Conservation (phyloP, 1,140 invertebrate species). For the Chelonus insularis region DNA sequence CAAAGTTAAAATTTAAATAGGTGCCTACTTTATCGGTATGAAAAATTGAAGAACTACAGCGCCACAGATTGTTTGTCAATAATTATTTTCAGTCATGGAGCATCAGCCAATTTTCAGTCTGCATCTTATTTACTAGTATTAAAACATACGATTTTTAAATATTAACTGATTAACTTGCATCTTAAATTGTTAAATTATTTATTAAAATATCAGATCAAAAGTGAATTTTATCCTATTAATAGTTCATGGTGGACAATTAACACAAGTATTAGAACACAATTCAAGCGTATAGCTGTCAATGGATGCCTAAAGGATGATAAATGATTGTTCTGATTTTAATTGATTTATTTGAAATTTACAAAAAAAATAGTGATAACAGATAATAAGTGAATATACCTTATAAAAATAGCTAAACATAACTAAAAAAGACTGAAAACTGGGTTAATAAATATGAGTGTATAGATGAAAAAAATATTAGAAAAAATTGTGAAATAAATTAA, state of each 20-base stretch:
- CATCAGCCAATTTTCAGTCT: neutral
- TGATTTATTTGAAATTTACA: neutral
- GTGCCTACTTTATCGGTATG: too few relatives aligned
- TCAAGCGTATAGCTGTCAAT: neutral
- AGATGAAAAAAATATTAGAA: too few relatives aligned
- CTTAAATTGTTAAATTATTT: neutral
- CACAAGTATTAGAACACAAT: too few relatives aligned
- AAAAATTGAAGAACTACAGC: too few relatives aligned
- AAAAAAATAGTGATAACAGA: neutral
- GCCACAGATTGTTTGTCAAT: conserved; percentile 4
- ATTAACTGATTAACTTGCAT: neutral
- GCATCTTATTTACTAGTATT: neutral
- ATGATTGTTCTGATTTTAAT: neutral
- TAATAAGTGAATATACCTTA: too few relatives aligned
- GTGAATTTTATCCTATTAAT: neutral
- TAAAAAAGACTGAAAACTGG: too few relatives aligned
- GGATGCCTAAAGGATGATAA: neutral
- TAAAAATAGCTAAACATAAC: too few relatives aligned
- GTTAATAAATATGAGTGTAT: too few relatives aligned
- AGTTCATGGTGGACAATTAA: neutral
- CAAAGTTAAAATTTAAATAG: too few relatives aligned
- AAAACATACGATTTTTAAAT: neutral
- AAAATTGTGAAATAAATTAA: too few relatives aligned
- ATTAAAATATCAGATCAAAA: neutral
- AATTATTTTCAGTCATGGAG: neutral